These are phyloP conservation scores for Lordiphosa clarofinis DNA, from an alignment of 1,140 invertebrate species.

Conservation along the genomic window DNA sequence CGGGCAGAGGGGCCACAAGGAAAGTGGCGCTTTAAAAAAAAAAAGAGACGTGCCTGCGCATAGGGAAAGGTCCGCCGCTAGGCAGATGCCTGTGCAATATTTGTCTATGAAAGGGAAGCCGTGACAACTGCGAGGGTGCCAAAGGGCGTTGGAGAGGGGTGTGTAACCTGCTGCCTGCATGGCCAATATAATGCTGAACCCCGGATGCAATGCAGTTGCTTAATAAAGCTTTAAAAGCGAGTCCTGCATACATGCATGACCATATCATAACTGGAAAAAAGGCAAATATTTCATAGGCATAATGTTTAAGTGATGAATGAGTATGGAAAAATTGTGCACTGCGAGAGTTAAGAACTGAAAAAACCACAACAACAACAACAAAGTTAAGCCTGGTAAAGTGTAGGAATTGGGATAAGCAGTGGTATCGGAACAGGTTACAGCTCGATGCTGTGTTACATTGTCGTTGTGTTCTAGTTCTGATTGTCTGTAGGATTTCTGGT, in stretches of 20 bases:
- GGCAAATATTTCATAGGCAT: not conserved
- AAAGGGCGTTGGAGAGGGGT: not conserved
- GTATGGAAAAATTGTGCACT: no score
- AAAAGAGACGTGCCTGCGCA: conserved; percentile 25
- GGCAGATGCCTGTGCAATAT: conserved; percentile 65
- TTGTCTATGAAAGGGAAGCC: conserved; percentile 68
- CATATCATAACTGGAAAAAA: conserved; percentile 4
- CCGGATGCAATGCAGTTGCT: conserved; percentile 48
- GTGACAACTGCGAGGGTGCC: conserved; percentile 44
- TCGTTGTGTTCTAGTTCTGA: no score
- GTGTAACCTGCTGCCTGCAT: conserved; percentile 13
- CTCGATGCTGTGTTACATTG: no score
- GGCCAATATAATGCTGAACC: conserved; percentile 42
- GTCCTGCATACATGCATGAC: conserved; percentile 1
- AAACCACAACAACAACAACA: no score
- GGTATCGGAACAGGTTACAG: no score
- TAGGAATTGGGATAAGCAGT: no score
- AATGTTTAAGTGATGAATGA: no score
- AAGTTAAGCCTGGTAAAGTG: no score
- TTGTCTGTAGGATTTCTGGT: no score
- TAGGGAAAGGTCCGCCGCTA: conserved; percentile 43
- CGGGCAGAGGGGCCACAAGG: conserved; percentile 27
- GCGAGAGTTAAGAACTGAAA: no score
- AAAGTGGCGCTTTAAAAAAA: conserved; percentile 38
- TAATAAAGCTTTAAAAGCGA: conserved; percentile 41